Evolutionary conservation across 2,888 invertebrate species (phyloP).

Genomic region (Agrochola litura): DNA sequence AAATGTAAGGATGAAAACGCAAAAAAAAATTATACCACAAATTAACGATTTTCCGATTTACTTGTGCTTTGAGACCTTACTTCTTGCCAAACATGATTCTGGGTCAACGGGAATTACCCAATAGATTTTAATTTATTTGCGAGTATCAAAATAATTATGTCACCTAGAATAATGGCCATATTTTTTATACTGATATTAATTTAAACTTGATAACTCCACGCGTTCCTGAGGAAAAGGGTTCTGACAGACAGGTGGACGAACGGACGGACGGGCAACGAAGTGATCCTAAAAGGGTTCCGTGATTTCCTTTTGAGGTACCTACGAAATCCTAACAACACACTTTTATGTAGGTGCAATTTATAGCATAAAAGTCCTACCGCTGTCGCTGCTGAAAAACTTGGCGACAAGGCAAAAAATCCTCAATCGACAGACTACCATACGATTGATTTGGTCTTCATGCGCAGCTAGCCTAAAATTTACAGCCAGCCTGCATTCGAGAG

Average conservation of each 20-base stretch:
- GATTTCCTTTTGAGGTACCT: too few species aligned
- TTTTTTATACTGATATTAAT: neutral
- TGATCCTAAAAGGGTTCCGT: neutral
- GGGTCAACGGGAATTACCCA: too few species aligned
- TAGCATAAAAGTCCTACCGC: neutral
- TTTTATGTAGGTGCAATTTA: neutral
- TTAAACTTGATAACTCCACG: neutral
- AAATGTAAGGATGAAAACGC: neutral
- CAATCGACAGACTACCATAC: conserved; percentile 16
- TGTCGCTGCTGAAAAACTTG: conserved; percentile 9
- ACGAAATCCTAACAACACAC: neutral
- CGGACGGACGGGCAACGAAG: neutral
- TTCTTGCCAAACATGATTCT: too few species aligned
- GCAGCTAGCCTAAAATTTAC: conserved; percentile 52
- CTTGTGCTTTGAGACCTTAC: too few species aligned
- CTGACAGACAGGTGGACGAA: neutral
- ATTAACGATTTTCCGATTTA: neutral
- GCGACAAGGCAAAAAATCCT: conserved; percentile 18
- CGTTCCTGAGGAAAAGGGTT: neutral
- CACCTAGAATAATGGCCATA: too few species aligned
- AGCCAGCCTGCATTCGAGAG: conserved; percentile 50
- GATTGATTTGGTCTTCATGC: conserved; percentile 42
- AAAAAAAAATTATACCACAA: neutral
- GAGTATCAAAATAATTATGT: too few species aligned
- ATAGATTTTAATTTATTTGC: too few species aligned